Evolutionary conservation across 2,888 invertebrate genomes (phyloP).

Genomic region (Raillietiella orientalis): DNA sequence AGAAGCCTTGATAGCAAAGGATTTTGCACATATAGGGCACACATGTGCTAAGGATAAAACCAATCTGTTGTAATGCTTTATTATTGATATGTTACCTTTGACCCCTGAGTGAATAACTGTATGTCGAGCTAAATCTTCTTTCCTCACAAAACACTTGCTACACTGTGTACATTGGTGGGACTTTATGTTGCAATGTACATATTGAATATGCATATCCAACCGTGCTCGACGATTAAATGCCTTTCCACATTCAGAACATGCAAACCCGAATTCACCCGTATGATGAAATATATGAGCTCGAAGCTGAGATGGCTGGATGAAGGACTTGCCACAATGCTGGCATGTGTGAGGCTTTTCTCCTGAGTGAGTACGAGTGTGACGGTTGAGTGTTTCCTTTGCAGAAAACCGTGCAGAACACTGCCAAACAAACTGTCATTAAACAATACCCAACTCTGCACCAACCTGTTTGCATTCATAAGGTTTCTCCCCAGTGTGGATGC

Average conservation of each 20-base stretch:
- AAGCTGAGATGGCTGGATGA: constrained; percentile 48
- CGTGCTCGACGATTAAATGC: constrained; percentile 18
- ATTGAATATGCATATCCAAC: constrained; percentile 21
- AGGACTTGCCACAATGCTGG: constrained; percentile 34
- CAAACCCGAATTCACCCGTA: constrained; percentile 23
- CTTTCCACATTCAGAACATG: constrained; percentile 24
- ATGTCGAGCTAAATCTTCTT: constrained; percentile 25
- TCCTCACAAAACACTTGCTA: constrained; percentile 22
- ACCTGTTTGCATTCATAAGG: constrained; percentile 9
- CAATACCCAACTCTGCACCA: constrained; percentile 1
- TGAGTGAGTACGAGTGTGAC: constrained; percentile 33
- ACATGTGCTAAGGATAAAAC: too few relatives aligned
- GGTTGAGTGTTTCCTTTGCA: constrained; percentile 46
- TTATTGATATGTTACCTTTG: constrained; percentile 17
- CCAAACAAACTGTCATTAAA: not conserved
- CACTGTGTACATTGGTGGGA: constrained; percentile 23
- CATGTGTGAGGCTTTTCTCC: constrained; percentile 22
- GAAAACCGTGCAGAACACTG: constrained; percentile 43
- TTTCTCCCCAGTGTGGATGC: constrained; percentile 11
- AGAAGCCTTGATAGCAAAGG: constrained; percentile 29
- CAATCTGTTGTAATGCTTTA: too few relatives aligned
- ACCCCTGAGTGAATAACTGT: constrained; percentile 21
- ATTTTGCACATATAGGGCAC: constrained; percentile 26
- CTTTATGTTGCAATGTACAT: constrained; percentile 25
- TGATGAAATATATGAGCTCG: constrained; percentile 43